A percentile compares a stretch with the other conserved stretches of the same genome.
Evolutionary conservation across 1,140 invertebrate genomes (phyloP).

Genomic region (Nasonia longicornis): DNA sequence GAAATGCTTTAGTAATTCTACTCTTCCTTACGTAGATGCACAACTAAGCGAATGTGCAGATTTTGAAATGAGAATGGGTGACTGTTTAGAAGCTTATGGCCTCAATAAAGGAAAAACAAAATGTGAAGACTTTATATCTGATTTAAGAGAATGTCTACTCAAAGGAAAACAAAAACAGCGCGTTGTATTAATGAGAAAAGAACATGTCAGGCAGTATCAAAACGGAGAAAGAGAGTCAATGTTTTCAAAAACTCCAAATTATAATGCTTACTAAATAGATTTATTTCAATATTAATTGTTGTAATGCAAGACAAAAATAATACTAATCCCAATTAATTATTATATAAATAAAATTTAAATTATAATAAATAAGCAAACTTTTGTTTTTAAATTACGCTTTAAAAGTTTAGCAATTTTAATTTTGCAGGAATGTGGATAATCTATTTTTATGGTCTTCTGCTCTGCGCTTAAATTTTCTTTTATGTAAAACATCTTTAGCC

Average conservation of each 20-base stretch:
- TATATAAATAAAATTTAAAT: background rate
- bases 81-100: conserved; percentile 45
- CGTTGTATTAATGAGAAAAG: conserved; percentile 30
- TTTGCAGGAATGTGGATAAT: too few relatives aligned
- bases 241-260: conserved; percentile 30
- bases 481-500: too few relatives aligned
- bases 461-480: too few relatives aligned
- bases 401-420: too few relatives aligned
- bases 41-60: conserved; percentile 32
- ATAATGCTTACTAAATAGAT: conserved; percentile 24
- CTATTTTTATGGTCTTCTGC: too few relatives aligned
- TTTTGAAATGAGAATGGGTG: conserved; percentile 42
- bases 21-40: background rate
- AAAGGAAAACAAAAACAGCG: conserved; percentile 33
- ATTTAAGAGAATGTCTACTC: conserved; percentile 39
- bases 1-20: conserved; percentile 9
- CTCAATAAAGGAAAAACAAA: conserved; percentile 10
- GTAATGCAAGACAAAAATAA: background rate
- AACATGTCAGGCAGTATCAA: conserved; percentile 30
- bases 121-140: conserved; percentile 37
- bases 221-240: conserved; percentile 20
- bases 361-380: background rate
- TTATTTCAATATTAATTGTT: background rate
- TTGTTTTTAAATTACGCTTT: too few relatives aligned
- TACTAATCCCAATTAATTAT: background rate